These are phyloP conservation scores for Neolamprologus falcicula DNA, from an alignment of 2,113 vertebrate species.

Conservation along the genomic window DNA sequence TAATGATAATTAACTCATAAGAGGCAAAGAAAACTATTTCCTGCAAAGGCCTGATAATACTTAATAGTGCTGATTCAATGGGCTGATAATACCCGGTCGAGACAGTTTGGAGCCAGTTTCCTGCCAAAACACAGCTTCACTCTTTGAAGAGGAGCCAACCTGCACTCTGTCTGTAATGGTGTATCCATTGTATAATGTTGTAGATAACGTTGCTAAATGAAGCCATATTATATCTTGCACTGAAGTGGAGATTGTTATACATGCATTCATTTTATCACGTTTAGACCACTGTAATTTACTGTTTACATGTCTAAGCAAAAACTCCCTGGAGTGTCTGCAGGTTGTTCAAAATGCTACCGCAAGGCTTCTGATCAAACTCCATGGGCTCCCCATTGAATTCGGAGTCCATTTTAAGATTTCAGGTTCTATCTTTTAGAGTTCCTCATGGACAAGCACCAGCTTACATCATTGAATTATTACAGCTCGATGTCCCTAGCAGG, in stretches of 20 bases:
- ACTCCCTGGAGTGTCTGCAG: neutral
- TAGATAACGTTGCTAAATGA: neutral
- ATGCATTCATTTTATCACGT: neutral
- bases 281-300: neutral
- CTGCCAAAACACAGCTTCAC: neutral
- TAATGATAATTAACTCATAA: neutral
- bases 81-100: neutral
- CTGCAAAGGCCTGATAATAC: neutral
- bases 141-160: neutral
- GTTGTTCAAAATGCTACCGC: neutral
- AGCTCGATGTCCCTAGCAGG: neutral
- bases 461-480: neutral
- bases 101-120: neutral
- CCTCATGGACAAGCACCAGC: neutral
- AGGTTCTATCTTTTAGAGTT: neutral
- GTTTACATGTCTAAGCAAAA: neutral
- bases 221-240: neutral
- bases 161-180: neutral
- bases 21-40: neutral
- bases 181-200: neutral
- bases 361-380: neutral
- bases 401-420: neutral
- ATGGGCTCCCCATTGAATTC: neutral
- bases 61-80: neutral
- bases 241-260: neutral